These are phyloP conservation scores for Sebastes nivosus DNA, from an alignment of 2,797 vertebrate genomes.

Conservation along the genomic window DNA sequence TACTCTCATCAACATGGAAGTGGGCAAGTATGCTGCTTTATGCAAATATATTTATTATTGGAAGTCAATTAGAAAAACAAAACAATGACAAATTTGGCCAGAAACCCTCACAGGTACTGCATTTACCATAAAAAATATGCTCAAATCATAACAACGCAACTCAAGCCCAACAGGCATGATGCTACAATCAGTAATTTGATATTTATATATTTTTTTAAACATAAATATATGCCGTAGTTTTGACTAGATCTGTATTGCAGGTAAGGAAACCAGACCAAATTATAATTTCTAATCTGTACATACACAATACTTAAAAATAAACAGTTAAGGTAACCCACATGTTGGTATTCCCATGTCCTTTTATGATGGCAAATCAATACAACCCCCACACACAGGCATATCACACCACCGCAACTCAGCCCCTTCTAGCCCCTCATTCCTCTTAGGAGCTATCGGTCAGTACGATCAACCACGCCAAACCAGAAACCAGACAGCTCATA, in stretches of 20 bases:
- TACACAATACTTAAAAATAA: neutral
- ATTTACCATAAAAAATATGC: no score
- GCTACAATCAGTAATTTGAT: neutral
- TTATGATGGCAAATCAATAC: constrained; percentile 50
- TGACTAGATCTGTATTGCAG: neutral
- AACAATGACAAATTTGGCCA: no score
- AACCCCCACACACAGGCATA: constrained; percentile 1
- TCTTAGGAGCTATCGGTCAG: constrained; percentile 34
- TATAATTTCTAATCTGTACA: no score
- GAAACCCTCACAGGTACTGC: no score
- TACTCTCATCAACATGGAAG: no score
- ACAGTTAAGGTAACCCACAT: neutral
- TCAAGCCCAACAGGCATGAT: neutral
- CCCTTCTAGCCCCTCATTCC: neutral
- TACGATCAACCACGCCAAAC: constrained; percentile 23
- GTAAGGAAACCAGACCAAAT: neutral
- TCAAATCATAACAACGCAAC: no score
- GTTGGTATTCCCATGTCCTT: constrained; percentile 10
- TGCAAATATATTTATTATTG: neutral
- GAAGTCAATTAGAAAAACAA: neutral
- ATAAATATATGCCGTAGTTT: neutral
- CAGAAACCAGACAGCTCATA: constrained; percentile 23
- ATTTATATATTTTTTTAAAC: no score
- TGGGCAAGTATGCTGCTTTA: neutral
- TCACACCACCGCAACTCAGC: constrained; percentile 20